Evolutionary conservation across 2,797 vertebrate genomes (phyloP), one percentile per base, ranked within the genome.

Genomic region (Myotis pilosus): DNA sequence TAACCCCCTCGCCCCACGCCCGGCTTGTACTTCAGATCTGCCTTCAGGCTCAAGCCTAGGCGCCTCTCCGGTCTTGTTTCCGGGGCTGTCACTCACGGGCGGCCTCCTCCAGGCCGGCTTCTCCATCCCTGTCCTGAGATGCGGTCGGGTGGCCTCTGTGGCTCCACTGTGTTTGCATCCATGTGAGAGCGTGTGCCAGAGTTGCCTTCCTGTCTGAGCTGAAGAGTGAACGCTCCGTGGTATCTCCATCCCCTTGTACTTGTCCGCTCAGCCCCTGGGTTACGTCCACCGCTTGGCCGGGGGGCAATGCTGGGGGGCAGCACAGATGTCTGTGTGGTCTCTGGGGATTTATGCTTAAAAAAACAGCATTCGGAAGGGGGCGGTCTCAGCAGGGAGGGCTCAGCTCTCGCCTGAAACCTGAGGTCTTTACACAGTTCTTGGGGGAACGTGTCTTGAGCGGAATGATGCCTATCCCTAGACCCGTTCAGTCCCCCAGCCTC

Each of bases 271-370:
- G 25, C 28, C 3, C 1, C 0, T 38, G 55, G 36, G 33, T 69
- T 17, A 10, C 23, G 78, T 90, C 10, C 6, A 1, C 51, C 6
- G 44, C n/a, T 64, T 33, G 74, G 82, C 20, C 49, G 0, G 22
- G 53, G 51, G 64, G 66, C 12, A 15, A 11, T 28, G 49, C 20
- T 28, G n/a, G 23, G 10, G 0, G 66, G 1, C 8, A 78, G 4
- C 44, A 47, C 10, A 47, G 44, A 44, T 72, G 62, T 0, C 10
- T 22, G 51, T 88, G 72, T 47, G 41, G 55, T 86, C 71, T 47
- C 90, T 78, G 76, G 28, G 4, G 49, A 2, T 82, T 86, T 57
- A 12, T 89, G 23, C 83, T 79, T 89, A 22, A 86, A 69, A 62
- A 57, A 25, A 22, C 15, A 38, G 3, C 9, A 33, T 47, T 78